phyloP scores from a whole-genome alignment of 2,113 vertebrate genomes.

The Dasyurus viverrinus region DNA sequence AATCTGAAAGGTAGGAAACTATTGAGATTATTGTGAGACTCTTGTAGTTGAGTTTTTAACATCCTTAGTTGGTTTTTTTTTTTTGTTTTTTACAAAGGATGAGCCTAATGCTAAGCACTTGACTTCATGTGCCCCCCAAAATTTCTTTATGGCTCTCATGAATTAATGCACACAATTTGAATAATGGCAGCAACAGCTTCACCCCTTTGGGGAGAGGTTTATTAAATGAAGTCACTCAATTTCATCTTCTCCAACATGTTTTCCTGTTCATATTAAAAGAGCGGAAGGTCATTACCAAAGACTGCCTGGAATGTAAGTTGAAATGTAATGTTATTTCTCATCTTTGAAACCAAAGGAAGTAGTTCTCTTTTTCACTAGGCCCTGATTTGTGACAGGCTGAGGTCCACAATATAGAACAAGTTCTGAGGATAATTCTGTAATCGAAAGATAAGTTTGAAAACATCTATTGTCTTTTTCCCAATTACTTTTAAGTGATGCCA shows the following conservation, averaged over 20 bases:
- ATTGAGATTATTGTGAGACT: background rate
- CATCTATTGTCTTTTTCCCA: background rate
- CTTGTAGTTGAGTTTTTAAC: background rate
- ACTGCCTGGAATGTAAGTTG: background rate
- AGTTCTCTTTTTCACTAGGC: constrained; percentile 25
- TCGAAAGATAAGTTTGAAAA: constrained; percentile 13
- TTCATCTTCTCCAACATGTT: background rate
- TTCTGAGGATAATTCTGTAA: constrained; percentile 36
- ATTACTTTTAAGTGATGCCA: background rate
- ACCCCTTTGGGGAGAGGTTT: background rate
- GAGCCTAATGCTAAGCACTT: background rate
- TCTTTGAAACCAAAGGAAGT: constrained; percentile 9
- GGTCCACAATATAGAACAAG: constrained; percentile 30
- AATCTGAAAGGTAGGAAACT: background rate
- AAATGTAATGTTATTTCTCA: constrained; percentile 35
- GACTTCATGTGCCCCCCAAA: background rate
- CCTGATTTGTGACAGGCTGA: constrained; percentile 42
- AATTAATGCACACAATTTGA: background rate
- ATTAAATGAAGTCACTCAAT: background rate
- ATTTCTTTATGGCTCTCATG: background rate
- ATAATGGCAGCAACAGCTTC: constrained; percentile 2
- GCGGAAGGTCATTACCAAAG: background rate
- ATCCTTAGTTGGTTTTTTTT: background rate
- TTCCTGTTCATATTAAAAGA: background rate
- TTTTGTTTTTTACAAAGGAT: background rate